A percentile compares a stretch with the other conserved stretches of the same genome.
Evolutionary conservation across 2,888 invertebrate species (phyloP).

Genomic region (Actias luna): DNA sequence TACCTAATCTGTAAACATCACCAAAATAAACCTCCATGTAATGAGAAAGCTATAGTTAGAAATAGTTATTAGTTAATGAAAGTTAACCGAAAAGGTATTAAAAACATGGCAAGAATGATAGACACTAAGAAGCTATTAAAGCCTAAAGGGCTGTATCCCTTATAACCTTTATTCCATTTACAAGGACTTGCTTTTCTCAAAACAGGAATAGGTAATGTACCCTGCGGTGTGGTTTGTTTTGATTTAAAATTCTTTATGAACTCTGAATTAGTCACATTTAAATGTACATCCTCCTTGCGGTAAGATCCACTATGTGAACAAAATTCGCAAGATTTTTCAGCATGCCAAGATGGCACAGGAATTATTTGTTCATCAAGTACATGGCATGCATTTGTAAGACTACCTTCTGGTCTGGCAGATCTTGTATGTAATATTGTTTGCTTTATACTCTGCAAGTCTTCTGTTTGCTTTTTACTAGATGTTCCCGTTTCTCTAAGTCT

Average conservation of each 20-base stretch:
- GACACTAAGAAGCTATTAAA: neutral
- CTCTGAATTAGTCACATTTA: conserved; percentile 42
- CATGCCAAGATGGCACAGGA: conserved; percentile 65
- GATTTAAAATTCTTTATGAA: conserved; percentile 47
- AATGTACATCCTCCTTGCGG: conserved; percentile 29
- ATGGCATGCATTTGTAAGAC: conserved; percentile 53
- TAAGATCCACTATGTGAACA: conserved; percentile 32
- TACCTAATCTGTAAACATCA: neutral
- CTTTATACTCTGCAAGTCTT: conserved; percentile 61
- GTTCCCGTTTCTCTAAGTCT: conserved; percentile 54
- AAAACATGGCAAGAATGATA: neutral
- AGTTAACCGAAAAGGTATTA: neutral
- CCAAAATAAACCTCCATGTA: neutral
- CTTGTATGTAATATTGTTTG: conserved; percentile 63
- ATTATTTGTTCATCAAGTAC: conserved; percentile 65
- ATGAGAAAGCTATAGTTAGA: neutral
- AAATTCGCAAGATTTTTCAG: conserved; percentile 46
- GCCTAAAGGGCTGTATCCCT: conserved; percentile 29
- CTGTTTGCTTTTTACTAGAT: conserved; percentile 40
- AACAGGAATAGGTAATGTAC: conserved; percentile 41
- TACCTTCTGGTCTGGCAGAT: conserved; percentile 60
- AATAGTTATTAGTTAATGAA: neutral
- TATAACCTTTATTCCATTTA: conserved; percentile 42
- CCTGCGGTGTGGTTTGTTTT: conserved; percentile 33
- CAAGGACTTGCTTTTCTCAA: conserved; percentile 45